Conservation (phyloP, 1,140 invertebrate genomes). For the Papilio xuthus region DNA sequence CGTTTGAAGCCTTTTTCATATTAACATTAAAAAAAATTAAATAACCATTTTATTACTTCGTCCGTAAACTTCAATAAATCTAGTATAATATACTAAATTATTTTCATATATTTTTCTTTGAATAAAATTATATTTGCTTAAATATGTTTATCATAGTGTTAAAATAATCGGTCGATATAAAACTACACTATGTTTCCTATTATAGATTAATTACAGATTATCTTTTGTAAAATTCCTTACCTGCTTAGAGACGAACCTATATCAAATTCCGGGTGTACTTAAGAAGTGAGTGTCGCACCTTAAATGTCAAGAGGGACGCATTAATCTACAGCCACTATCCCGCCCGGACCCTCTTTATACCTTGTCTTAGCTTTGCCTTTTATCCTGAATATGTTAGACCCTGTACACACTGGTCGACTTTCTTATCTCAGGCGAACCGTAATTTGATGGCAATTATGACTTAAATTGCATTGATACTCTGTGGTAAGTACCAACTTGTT, state of each 20-base stretch:
- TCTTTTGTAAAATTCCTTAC: neutral
- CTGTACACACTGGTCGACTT: conserved; percentile 1
- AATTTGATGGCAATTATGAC: neutral
- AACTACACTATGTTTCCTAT: neutral
- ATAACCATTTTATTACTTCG: too few relatives aligned
- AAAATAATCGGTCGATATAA: neutral
- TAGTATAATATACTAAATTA: too few relatives aligned
- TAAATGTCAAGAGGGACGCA: conserved; percentile 31
- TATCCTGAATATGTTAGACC: conserved; percentile 26
- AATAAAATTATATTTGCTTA: too few relatives aligned
- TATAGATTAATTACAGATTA: neutral
- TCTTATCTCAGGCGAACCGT: neutral
- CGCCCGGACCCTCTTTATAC: conserved; percentile 18
- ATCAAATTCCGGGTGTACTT: conserved; percentile 25
- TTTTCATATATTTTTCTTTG: too few relatives aligned
- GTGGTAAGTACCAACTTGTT: neutral
- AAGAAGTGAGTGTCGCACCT: conserved; percentile 24
- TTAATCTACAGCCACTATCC: conserved; percentile 29
- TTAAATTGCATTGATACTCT: neutral
- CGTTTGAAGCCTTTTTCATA: neutral
- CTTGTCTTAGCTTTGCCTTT: conserved; percentile 30
- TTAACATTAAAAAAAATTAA: too few relatives aligned
- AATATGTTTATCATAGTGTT: neutral
- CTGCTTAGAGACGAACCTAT: neutral
- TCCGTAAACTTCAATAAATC: too few relatives aligned